phyloP scores from a whole-genome alignment of 2,113 vertebrate species.

The Crotalus viridis region DNA sequence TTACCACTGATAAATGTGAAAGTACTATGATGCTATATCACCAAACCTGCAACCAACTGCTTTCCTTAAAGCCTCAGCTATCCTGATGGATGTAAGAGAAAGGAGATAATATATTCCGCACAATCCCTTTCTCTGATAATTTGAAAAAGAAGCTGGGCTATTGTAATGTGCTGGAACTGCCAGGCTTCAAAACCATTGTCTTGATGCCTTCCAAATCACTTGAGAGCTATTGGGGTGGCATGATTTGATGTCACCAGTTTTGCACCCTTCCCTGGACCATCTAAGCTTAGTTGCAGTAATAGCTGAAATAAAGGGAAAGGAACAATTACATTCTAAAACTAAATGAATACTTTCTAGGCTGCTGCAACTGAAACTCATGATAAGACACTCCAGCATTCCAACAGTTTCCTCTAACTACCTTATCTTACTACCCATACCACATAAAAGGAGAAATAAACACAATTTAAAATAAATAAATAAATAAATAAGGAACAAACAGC shows the following conservation, averaged over 20 bases:
- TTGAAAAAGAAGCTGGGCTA: not conserved
- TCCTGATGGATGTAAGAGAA: not conserved
- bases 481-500: not conserved
- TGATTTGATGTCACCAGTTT: not conserved
- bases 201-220: not conserved
- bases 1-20: not conserved
- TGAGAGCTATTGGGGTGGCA: not conserved
- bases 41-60: not conserved
- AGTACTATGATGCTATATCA: not conserved
- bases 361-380: not conserved
- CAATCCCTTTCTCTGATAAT: not conserved
- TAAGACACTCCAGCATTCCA: not conserved
- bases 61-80: not conserved
- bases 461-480: not conserved
- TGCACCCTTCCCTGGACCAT: not conserved
- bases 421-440: not conserved
- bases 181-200: not conserved
- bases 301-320: not conserved
- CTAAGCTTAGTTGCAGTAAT: not conserved
- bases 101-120: not conserved
- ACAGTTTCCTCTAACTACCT: not conserved
- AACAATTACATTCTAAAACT: not conserved
- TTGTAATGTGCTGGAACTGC: not conserved
- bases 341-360: not conserved
- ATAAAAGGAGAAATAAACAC: not conserved